A percentile compares a stretch with the other conserved stretches of the same genome.
Evolutionary conservation across 2,797 vertebrate species (phyloP).

Genomic region (Sarcoramphus papa): DNA sequence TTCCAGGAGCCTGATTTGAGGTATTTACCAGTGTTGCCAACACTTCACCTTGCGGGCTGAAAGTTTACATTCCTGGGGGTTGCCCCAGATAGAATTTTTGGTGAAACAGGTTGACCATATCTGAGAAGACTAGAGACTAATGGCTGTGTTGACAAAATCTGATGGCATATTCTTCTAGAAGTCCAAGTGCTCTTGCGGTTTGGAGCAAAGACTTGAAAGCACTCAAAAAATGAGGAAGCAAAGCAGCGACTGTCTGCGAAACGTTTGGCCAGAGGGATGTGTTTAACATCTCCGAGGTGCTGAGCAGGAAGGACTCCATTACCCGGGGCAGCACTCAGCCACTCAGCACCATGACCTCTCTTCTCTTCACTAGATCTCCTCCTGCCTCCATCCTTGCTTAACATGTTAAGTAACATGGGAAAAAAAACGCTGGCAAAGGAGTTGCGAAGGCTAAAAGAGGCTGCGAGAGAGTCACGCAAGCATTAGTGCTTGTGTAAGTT

Average conservation of each 20-base stretch:
- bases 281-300: background rate
- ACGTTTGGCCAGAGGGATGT: background rate
- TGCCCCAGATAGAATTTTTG: constrained; percentile 17
- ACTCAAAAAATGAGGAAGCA: constrained; percentile 12
- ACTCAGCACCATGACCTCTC: background rate
- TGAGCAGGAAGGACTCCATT: background rate
- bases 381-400: background rate
- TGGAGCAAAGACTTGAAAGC: background rate
- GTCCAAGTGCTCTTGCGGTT: background rate
- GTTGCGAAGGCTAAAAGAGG: background rate
- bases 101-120: background rate
- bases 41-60: background rate
- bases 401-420: background rate
- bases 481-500: background rate
- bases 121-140: background rate
- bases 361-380: background rate
- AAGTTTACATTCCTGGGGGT: background rate
- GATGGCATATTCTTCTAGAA: background rate
- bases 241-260: background rate
- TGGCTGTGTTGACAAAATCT: background rate
- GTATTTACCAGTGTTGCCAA: background rate
- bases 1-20: constrained; percentile 31
- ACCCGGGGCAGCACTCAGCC: background rate
- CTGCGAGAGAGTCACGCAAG: background rate
- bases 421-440: background rate